Percentiles rank a stretch among this genome's conserved stretches.
Evolutionary conservation across 2,113 vertebrate genomes (phyloP).

Genomic region (Felis chaus): DNA sequence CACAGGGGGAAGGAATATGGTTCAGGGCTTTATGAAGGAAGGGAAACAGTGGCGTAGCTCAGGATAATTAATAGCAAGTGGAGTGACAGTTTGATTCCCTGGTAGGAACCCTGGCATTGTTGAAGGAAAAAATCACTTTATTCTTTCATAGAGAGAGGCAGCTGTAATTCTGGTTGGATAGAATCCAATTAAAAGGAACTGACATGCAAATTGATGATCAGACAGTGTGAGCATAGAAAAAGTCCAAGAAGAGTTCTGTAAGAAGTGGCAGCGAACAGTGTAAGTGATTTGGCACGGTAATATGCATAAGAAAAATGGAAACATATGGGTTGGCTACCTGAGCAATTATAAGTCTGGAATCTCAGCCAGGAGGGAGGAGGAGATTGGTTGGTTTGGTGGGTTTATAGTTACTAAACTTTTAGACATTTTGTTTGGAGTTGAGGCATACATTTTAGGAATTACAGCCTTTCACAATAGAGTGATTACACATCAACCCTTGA

Average conservation of each 20-base stretch:
- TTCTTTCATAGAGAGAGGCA: constrained; percentile 63
- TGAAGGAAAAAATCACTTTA: constrained; percentile 66
- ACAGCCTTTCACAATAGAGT: not conserved
- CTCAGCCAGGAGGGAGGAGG: constrained; percentile 27
- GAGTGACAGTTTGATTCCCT: constrained; percentile 74
- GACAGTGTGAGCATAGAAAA: constrained; percentile 59
- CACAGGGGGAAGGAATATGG: constrained; percentile 46
- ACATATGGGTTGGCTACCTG: not conserved
- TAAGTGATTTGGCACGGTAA: constrained; percentile 26
- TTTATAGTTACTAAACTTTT: not conserved
- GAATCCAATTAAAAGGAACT: constrained; percentile 72
- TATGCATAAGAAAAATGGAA: constrained; percentile 15
- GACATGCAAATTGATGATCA: constrained; percentile 71
- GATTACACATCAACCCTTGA: constrained; percentile 23
- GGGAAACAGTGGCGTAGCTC: constrained; percentile 48
- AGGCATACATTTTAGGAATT: constrained; percentile 39
- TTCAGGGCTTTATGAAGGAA: constrained; percentile 59
- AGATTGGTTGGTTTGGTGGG: not conserved
- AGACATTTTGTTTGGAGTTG: constrained; percentile 36
- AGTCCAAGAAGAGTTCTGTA: constrained; percentile 43
- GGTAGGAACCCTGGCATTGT: constrained; percentile 60
- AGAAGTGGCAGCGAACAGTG: constrained; percentile 65
- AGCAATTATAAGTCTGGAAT: not conserved
- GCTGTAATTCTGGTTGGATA: constrained; percentile 64
- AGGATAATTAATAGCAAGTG: constrained; percentile 69